Percentiles rank a stretch among this genome's conserved stretches.
Evolutionary conservation across 2,797 vertebrate species (phyloP).

Genomic region (Vultur gryphus): DNA sequence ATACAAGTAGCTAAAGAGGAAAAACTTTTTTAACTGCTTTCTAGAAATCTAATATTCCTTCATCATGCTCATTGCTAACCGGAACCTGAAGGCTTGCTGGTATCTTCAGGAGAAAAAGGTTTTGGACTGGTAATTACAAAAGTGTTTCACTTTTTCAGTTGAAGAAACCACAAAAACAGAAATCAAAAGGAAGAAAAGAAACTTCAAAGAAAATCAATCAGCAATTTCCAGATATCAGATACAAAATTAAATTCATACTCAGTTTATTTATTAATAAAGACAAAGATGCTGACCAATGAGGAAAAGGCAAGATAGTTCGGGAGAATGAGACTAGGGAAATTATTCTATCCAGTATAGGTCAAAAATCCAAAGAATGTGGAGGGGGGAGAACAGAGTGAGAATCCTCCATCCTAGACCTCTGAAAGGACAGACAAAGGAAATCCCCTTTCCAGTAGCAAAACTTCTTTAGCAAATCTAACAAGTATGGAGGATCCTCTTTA

Average conservation of each 20-base stretch:
- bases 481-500: not conserved
- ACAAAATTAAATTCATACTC: not conserved
- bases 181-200: not conserved
- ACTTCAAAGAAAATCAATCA: not conserved
- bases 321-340: not conserved
- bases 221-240: not conserved
- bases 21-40: not conserved
- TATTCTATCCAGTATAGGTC: not conserved
- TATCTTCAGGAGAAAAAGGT: not conserved
- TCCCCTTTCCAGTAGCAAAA: not conserved
- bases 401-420: not conserved
- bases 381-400: fast-evolving
- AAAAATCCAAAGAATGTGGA: not conserved
- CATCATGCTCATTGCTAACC: not conserved
- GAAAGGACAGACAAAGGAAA: not conserved
- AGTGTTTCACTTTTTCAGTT: not conserved
- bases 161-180: not conserved
- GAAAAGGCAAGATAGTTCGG: not conserved
- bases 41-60: not conserved
- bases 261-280: not conserved
- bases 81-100: not conserved
- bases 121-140: not conserved
- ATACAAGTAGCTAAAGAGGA: not conserved
- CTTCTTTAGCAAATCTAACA: not conserved
- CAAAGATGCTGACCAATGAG: not conserved